Evolutionary conservation across 2,797 vertebrate species (phyloP).

Genomic region (Halcyon leucocephala): DNA sequence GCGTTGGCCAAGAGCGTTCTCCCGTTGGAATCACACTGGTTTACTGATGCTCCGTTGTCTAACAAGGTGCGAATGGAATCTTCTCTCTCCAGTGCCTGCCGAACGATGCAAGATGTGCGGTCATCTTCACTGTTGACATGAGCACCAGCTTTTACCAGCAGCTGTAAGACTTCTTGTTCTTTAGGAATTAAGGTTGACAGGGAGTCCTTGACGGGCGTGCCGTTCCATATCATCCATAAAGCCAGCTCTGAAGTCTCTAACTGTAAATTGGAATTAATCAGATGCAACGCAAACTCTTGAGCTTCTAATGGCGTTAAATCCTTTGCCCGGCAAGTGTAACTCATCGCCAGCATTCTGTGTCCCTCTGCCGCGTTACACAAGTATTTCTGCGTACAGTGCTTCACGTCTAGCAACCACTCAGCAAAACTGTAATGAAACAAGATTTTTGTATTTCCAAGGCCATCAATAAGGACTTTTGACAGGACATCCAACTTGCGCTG

Average conservation of each 20-base stretch:
- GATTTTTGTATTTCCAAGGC: constrained; percentile 91
- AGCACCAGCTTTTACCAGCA: constrained; percentile 96
- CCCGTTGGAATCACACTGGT: constrained; percentile 93
- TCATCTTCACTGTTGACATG: constrained; percentile 95
- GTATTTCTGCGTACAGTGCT: constrained; percentile 98
- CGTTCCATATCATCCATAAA: constrained; percentile 99
- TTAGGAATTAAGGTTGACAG: constrained; percentile 92
- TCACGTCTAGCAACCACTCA: constrained; percentile 98
- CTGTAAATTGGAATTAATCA: constrained; percentile 94
- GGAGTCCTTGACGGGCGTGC: constrained; percentile 95
- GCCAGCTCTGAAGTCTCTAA: constrained; percentile 92
- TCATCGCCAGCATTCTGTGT: constrained; percentile 97
- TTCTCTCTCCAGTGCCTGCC: constrained; percentile 94
- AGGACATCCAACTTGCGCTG: constrained; percentile 98
- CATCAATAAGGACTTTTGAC: constrained; percentile 93
- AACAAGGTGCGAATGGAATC: constrained; percentile 94
- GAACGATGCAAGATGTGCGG: constrained; percentile 91
- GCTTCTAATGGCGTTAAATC: constrained; percentile 91
- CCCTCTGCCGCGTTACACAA: constrained; percentile 96
- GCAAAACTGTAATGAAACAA: constrained; percentile 99
- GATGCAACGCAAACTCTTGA: constrained; percentile 95
- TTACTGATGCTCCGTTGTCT: constrained; percentile 93
- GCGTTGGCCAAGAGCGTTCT: constrained; percentile 93
- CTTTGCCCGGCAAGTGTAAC: constrained; percentile 94
- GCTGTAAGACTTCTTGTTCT: constrained; percentile 96